phyloP scores from a whole-genome alignment of 2,888 invertebrate genomes.

The Drosophila crucigera region DNA sequence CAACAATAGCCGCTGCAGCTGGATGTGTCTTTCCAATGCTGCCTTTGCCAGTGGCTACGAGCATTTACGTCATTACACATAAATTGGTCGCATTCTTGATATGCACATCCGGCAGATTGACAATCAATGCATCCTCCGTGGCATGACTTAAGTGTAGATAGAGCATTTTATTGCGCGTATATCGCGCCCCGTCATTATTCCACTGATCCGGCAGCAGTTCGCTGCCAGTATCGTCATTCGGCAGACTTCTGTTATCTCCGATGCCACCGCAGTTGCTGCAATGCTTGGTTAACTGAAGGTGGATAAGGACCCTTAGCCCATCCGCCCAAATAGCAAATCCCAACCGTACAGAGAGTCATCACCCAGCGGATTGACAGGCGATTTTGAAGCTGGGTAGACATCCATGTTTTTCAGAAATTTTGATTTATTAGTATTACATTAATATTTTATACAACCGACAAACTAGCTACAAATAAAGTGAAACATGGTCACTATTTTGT shows the following conservation, averaged over 20 bases:
- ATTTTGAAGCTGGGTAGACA: not conserved
- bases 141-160: constrained; percentile 89
- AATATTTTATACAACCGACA: not conserved
- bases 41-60: constrained; percentile 87
- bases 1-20: no score
- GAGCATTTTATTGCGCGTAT: constrained; percentile 88
- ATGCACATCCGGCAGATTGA: constrained; percentile 87
- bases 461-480: no score
- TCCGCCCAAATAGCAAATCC: constrained; percentile 86
- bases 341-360: constrained; percentile 81
- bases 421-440: not conserved
- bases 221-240: constrained; percentile 87
- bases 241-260: constrained; percentile 87
- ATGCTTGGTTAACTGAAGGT: constrained; percentile 87
- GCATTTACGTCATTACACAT: constrained; percentile 87
- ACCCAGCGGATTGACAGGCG: not conserved
- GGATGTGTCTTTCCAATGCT: no score
- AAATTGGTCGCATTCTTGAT: constrained; percentile 87
- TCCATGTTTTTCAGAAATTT: not conserved
- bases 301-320: constrained; percentile 87
- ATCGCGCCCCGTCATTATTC: constrained; percentile 88
- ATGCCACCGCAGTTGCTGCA: constrained; percentile 87
- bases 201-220: constrained; percentile 92
- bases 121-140: constrained; percentile 88
- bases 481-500: no score